Evolutionary conservation across 2,888 invertebrate species (phyloP).

Genomic region (Odontocolon sp.): DNA sequence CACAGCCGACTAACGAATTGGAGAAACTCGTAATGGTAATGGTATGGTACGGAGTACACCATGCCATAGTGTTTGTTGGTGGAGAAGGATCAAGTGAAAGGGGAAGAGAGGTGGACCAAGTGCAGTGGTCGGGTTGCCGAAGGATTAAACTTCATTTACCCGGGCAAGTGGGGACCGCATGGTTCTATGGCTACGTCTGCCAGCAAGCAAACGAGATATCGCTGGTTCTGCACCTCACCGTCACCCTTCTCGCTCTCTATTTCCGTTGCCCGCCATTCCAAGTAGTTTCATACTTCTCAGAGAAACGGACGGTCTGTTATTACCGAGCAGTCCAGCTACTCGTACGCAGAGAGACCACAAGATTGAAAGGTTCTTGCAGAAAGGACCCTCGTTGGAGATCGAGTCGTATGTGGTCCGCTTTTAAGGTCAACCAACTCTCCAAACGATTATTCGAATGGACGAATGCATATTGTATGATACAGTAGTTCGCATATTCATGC

Average conservation of each 20-base stretch:
- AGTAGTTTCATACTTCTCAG: conserved; percentile 2
- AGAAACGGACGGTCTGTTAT: neutral
- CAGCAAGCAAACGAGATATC: neutral
- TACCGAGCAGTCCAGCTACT: neutral
- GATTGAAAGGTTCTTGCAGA: too few relatives aligned
- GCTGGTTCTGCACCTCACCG: neutral
- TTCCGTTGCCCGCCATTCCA: conserved; percentile 1
- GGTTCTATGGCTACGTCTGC: conserved; percentile 9
- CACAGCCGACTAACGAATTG: conserved; percentile 48
- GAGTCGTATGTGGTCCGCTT: too few relatives aligned
- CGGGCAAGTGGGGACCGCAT: conserved; percentile 11
- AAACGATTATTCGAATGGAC: too few relatives aligned
- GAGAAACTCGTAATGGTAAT: conserved; percentile 24
- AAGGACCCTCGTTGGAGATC: too few relatives aligned
- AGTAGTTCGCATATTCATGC: too few relatives aligned
- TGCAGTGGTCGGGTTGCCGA: conserved; percentile 23
- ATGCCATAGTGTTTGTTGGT: neutral
- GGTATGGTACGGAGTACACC: neutral
- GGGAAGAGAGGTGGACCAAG: conserved; percentile 16
- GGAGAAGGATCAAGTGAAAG: conserved; percentile 14
- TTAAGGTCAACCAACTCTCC: too few relatives aligned
- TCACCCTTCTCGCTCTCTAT: conserved; percentile 11
- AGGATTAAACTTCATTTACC: conserved; percentile 43
- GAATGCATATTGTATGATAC: too few relatives aligned
- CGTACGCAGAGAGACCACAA: neutral